A percentile compares a stretch with the other conserved stretches of the same genome.
Evolutionary conservation across 2,888 invertebrate species (phyloP).

Genomic region (Eupithecia exiguata): DNA sequence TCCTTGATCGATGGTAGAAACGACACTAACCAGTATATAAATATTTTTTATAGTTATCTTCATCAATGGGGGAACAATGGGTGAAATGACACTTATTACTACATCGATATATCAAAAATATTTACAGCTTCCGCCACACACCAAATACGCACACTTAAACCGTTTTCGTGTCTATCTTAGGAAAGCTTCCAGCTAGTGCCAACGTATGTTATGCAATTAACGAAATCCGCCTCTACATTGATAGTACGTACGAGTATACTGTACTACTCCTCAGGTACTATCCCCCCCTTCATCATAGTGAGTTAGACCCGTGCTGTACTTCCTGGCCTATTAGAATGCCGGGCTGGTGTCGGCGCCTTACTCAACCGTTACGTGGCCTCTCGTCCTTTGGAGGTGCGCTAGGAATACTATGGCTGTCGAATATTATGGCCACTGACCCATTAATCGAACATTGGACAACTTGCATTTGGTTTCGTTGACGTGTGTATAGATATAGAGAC

Average conservation of each 20-base stretch:
- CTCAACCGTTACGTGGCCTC: slow-evolving; percentile 32
- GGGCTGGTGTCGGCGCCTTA: slow-evolving; percentile 14
- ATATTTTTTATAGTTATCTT: too few species aligned
- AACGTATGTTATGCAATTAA: not conserved
- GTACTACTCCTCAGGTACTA: too few species aligned
- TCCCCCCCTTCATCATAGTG: not conserved
- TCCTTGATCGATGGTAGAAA: not conserved
- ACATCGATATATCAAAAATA: not conserved
- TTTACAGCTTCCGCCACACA: not conserved
- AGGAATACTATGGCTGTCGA: not conserved
- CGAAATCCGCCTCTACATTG: not conserved
- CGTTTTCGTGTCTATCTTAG: not conserved
- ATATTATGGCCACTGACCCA: slow-evolving; percentile 12
- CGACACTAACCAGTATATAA: too few species aligned
- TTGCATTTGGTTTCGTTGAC: not conserved
- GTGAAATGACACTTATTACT: too few species aligned
- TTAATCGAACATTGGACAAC: not conserved
- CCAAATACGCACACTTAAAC: not conserved
- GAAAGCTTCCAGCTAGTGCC: not conserved
- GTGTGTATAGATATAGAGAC: not conserved
- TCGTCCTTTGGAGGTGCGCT: slow-evolving; percentile 13
- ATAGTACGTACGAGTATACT: not conserved
- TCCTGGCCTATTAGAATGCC: slow-evolving; percentile 35
- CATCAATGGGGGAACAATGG: too few species aligned
- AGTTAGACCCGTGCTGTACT: slow-evolving; percentile 10